Base-by-base conservation (phyloP, 35 echinoderm and acorn worm genomes). In the Lytechinus pictus region DNA sequence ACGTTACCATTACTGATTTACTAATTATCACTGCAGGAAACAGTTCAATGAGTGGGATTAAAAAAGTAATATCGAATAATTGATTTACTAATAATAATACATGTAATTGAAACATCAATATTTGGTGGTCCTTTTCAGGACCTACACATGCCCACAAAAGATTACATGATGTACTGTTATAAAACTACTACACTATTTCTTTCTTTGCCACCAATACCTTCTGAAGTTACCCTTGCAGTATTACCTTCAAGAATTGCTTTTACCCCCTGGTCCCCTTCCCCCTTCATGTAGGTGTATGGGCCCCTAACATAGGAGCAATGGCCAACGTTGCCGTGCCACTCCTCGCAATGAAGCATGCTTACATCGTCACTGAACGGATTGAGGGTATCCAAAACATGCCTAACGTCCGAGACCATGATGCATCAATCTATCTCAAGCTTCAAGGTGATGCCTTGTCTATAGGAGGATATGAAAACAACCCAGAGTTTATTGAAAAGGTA, bases 341-440 rank as follows among this genome's bases (percentile, higher is more conserved):
- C 14, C 72, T 95, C 53, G 97, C 97, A 6, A 97, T 97, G 94
- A 95, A 97, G 53, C 98, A 99, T 97, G 97, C 97, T 9, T 99
- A 99, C 71, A 91, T 99, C 10, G 98, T 99, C 9, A 95, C 98
- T 1, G 98, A 99, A 53, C 87, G 98, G 54, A 97, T 99, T 44
- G 98, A 99, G 90, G 98, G 98, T 1, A 97, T 99, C 44, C 96
- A 97, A 52, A 97, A 97, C 54, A 96, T 99, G 98, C 98, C 98
- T 2, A 99, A 99, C 27, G 96, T 99, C 9, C n/a, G 98, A 28
- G 98, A 99, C 94, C 98, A 99, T 95, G 97, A 99, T 96, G 96
- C 97, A 4, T 99, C 98, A 13, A 88, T 97, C 1, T 99, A 99
- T 92, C 87, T 99, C 9, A 99, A 99, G 89, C 95, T 99, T 52